These are phyloP conservation scores for Laspeyria flexula DNA, from an alignment of 2,888 invertebrate species.

Conservation along the genomic window DNA sequence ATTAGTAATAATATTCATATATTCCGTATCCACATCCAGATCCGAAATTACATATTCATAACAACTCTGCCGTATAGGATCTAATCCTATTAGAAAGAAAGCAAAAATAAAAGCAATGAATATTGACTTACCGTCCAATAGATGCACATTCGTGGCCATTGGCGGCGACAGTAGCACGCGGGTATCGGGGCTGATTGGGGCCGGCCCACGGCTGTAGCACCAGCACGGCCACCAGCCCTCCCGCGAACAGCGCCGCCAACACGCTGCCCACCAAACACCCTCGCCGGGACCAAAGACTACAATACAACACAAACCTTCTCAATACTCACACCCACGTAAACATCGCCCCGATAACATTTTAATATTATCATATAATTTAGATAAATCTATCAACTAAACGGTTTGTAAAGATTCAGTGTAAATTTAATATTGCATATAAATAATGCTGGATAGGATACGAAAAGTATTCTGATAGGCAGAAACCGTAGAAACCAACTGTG, in stretches of 20 bases:
- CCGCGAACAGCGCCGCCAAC: constrained; percentile 72
- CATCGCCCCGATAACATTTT: background rate
- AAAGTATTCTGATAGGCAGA: background rate
- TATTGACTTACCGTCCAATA: constrained; percentile 87
- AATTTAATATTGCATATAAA: background rate
- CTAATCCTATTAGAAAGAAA: no score
- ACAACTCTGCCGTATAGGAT: no score
- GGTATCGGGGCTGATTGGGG: constrained; percentile 68
- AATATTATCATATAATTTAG: background rate
- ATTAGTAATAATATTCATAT: no score
- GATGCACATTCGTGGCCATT: constrained; percentile 91
- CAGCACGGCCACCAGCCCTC: constrained; percentile 77
- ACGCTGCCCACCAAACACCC: constrained; percentile 67
- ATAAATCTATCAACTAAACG: background rate
- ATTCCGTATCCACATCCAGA: no score
- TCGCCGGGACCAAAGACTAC: constrained; percentile 57
- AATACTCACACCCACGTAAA: background rate
- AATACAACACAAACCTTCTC: constrained; percentile 3
- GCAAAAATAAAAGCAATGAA: background rate
- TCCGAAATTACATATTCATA: no score
- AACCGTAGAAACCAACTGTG: background rate
- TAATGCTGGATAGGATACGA: background rate
- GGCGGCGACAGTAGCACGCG: constrained; percentile 88
- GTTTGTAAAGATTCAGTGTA: background rate
- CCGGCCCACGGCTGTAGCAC: constrained; percentile 75